phyloP scores from a whole-genome alignment of 2,888 invertebrate genomes.

The Emmelina monodactyla region DNA sequence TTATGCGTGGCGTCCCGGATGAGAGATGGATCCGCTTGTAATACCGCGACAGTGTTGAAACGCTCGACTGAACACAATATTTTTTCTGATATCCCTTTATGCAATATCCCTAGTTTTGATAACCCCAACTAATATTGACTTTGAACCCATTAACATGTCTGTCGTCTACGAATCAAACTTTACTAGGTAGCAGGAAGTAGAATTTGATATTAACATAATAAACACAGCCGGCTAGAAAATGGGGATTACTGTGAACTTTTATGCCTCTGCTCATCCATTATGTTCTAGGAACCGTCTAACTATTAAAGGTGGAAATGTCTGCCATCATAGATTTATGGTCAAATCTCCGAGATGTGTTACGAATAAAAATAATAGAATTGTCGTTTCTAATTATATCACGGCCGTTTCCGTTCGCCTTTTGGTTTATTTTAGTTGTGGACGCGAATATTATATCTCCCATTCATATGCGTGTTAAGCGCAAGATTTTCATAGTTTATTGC shows the following conservation, averaged over 20 bases:
- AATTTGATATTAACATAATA: too few species aligned
- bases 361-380: slow-evolving; percentile 67
- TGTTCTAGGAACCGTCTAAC: not conserved
- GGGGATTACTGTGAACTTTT: too few species aligned
- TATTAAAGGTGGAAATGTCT: slow-evolving; percentile 33
- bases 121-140: too few species aligned
- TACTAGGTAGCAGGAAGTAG: too few species aligned
- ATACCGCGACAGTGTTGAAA: too few species aligned
- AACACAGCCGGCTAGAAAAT: too few species aligned
- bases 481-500: slow-evolving; percentile 6
- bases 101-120: too few species aligned
- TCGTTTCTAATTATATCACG: slow-evolving; percentile 62
- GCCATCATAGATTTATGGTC: slow-evolving; percentile 52
- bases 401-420: slow-evolving; percentile 59
- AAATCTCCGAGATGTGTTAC: slow-evolving; percentile 60
- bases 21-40: slow-evolving; percentile 40
- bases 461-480: slow-evolving; percentile 4
- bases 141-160: too few species aligned
- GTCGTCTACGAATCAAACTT: too few species aligned
- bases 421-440: slow-evolving; percentile 59
- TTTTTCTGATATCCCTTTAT: too few species aligned
- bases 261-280: too few species aligned
- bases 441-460: slow-evolving; percentile 50
- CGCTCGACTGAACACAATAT: too few species aligned
- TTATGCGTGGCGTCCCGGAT: slow-evolving; percentile 38